Percentiles rank a stretch among this genome's conserved stretches.
Conservation (phyloP, 2,797 vertebrate genomes). For the Leptoclinus maculatus region DNA sequence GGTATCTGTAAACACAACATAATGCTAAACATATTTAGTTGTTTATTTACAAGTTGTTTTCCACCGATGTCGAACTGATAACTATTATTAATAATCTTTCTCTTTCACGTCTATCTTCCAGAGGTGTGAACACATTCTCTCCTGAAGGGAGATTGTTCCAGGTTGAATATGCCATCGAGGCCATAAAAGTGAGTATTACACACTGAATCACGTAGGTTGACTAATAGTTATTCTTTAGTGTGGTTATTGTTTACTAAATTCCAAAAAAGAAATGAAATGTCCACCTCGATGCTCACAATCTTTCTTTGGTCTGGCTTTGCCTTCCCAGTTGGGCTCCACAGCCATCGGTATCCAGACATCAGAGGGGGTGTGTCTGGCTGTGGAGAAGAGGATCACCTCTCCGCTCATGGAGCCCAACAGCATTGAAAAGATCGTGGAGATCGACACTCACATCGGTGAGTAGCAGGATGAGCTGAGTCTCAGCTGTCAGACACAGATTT, state of each 20-base stretch:
- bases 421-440: slow-evolving; percentile 99
- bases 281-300: neutral
- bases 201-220: neutral
- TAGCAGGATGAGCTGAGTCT: neutral
- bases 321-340: slow-evolving; percentile 93
- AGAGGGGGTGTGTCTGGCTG: slow-evolving; percentile 96
- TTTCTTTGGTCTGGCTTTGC: slow-evolving; percentile 20
- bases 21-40: neutral
- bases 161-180: slow-evolving; percentile 99
- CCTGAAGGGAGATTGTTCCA: slow-evolving; percentile 98
- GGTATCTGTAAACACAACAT: neutral
- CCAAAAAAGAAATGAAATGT: neutral
- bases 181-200: slow-evolving; percentile 91
- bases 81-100: neutral
- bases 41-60: neutral
- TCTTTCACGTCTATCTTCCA: slow-evolving; percentile 58
- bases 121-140: slow-evolving; percentile 99
- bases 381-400: slow-evolving; percentile 99
- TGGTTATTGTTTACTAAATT: neutral
- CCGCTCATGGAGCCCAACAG: slow-evolving; percentile 98
- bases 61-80: neutral
- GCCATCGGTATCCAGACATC: slow-evolving; percentile 98
- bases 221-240: neutral
- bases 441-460: slow-evolving; percentile 96
- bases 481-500: neutral